Conservation (phyloP, 2,797 vertebrate species). For the Sebastes cheni region DNA sequence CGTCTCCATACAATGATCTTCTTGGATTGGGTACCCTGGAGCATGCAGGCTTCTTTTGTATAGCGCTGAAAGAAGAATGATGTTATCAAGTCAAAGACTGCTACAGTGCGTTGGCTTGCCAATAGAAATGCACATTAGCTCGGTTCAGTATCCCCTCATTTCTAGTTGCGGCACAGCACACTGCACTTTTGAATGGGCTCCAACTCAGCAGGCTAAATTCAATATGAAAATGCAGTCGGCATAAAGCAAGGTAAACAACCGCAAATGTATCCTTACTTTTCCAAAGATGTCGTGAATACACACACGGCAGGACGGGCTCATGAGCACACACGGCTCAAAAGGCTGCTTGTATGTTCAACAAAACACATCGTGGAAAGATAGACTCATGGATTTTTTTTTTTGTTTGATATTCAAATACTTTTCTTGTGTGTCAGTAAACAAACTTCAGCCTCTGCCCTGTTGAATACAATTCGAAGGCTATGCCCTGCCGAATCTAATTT, state of each 20-base stretch:
- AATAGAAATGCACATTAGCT: slow-evolving; percentile 62
- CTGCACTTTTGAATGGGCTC: slow-evolving; percentile 61
- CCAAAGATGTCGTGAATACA: slow-evolving; percentile 37
- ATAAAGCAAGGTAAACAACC: slow-evolving; percentile 65
- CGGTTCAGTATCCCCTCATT: slow-evolving; percentile 56
- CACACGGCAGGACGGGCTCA: slow-evolving; percentile 18
- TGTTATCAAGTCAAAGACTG: slow-evolving; percentile 66
- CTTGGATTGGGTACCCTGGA: slow-evolving; percentile 34
- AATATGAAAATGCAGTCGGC: slow-evolving; percentile 71
- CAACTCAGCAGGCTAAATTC: slow-evolving; percentile 67
- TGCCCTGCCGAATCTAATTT: slow-evolving; percentile 50
- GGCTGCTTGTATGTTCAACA: slow-evolving; percentile 45
- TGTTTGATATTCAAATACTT: slow-evolving; percentile 63
- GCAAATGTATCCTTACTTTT: slow-evolving; percentile 47
- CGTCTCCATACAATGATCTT: slow-evolving; percentile 28
- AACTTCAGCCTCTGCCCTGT: slow-evolving; percentile 50
- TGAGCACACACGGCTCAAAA: slow-evolving; percentile 28
- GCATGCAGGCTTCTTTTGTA: slow-evolving; percentile 49
- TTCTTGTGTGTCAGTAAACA: slow-evolving; percentile 59
- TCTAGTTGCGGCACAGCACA: slow-evolving; percentile 37
- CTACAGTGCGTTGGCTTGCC: slow-evolving; percentile 53
- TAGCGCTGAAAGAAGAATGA: slow-evolving; percentile 52
- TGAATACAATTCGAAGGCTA: slow-evolving; percentile 59
- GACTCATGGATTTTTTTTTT: slow-evolving; percentile 29
- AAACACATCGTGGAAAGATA: slow-evolving; percentile 41